phyloP scores from a whole-genome alignment of 2,888 invertebrate genomes.

The Subacronicta megacephala region DNA sequence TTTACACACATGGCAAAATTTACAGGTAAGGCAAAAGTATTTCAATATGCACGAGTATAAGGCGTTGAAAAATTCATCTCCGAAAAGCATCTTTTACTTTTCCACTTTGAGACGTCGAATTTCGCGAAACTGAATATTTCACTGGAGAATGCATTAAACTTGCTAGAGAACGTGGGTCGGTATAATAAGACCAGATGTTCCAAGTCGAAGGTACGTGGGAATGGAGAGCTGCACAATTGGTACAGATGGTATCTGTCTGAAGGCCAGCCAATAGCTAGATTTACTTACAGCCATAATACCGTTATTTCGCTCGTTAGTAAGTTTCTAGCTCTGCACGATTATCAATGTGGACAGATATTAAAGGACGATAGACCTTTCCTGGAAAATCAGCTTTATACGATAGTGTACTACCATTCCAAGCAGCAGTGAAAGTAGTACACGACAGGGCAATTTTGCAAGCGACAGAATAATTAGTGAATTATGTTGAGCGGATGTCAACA shows the following conservation, averaged over 20 bases:
- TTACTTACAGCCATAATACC: slow-evolving; percentile 64
- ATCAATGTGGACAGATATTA: slow-evolving; percentile 59
- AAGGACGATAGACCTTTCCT: slow-evolving; percentile 50
- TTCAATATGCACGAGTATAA: slow-evolving; percentile 37
- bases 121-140: slow-evolving; percentile 29
- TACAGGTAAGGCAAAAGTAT: slow-evolving; percentile 24
- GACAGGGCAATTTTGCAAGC: slow-evolving; percentile 51
- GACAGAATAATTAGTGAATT: slow-evolving; percentile 60
- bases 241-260: slow-evolving; percentile 62
- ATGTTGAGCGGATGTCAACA: slow-evolving; percentile 48
- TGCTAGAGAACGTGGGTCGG: slow-evolving; percentile 31
- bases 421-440: slow-evolving; percentile 40
- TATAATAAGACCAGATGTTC: slow-evolving; percentile 49
- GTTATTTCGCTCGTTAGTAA: slow-evolving; percentile 74
- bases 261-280: slow-evolving; percentile 64
- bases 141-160: slow-evolving; percentile 38
- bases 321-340: slow-evolving; percentile 63
- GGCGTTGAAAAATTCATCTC: slow-evolving; percentile 45
- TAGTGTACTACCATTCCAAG: slow-evolving; percentile 26
- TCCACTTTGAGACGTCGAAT: slow-evolving; percentile 37
- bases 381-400: slow-evolving; percentile 39
- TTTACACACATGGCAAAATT: slow-evolving; percentile 14
- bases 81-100: slow-evolving; percentile 35
- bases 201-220: slow-evolving; percentile 62
- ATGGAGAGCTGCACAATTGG: slow-evolving; percentile 60